These are phyloP conservation scores for Panagrolaimus sp. DNA, from an alignment of 1,140 invertebrate genomes.

Conservation along the genomic window DNA sequence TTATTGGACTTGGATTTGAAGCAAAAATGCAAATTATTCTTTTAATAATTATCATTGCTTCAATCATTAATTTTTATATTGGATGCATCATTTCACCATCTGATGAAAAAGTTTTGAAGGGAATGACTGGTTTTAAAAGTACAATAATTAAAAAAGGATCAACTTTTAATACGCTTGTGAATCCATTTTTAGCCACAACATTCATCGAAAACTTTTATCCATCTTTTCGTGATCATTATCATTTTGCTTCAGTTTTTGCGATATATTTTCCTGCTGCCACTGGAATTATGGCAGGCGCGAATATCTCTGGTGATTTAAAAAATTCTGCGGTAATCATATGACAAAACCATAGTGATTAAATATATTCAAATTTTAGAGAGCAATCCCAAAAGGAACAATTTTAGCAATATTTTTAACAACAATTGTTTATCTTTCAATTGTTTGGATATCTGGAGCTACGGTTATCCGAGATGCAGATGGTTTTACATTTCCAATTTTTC, in stretches of 20 bases:
- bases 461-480: conserved; percentile 26
- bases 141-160: neutral
- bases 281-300: conserved; percentile 80
- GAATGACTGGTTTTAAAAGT: conserved; percentile 69
- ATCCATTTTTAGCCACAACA: conserved; percentile 37
- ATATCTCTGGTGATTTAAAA: conserved; percentile 90
- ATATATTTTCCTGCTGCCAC: conserved; percentile 94
- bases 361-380: conserved; percentile 30
- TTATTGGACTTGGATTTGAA: conserved; percentile 40
- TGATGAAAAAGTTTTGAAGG: conserved; percentile 68
- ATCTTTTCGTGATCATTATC: conserved; percentile 66
- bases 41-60: conserved; percentile 75
- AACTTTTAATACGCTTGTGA: neutral
- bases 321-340: conserved; percentile 58
- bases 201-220: conserved; percentile 70
- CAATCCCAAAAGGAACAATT: conserved; percentile 61
- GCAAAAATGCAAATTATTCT: conserved; percentile 70
- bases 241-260: conserved; percentile 85
- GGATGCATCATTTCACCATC: conserved; percentile 78
- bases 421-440: conserved; percentile 58
- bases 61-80: conserved; percentile 81
- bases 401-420: conserved; percentile 59
- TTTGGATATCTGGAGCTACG: conserved; percentile 55
- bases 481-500: too few relatives aligned
- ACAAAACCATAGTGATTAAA: too few relatives aligned